Conservation (phyloP, 1,140 invertebrate genomes). For the Drosophila kohkoa region DNA sequence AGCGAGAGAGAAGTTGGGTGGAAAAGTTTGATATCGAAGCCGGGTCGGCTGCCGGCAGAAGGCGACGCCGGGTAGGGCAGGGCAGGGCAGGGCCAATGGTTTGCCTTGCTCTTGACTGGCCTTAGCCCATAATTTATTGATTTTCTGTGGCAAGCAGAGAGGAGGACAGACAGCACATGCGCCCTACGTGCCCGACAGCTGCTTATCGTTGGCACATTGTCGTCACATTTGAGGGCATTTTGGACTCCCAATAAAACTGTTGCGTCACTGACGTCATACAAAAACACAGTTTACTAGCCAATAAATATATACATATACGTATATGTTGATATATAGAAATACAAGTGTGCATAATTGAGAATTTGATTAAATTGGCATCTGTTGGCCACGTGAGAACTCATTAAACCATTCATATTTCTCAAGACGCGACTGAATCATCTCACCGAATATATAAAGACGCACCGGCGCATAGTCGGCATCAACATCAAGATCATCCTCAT, state of each 20-base stretch:
- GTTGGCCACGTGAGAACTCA: slow-evolving; percentile 13
- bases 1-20: slow-evolving; percentile 18
- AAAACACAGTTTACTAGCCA: background rate
- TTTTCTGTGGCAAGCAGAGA: slow-evolving; percentile 39
- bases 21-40: slow-evolving; percentile 27
- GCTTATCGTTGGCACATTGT: slow-evolving; percentile 69
- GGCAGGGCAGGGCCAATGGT: slow-evolving; percentile 52
- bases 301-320: background rate
- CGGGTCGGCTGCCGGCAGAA: background rate
- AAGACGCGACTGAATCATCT: slow-evolving; percentile 10
- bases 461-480: slow-evolving; percentile 47
- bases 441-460: slow-evolving; percentile 46
- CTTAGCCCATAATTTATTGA: slow-evolving; percentile 82
- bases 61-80: background rate
- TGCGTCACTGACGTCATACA: slow-evolving; percentile 50
- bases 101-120: slow-evolving; percentile 83
- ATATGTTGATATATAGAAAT: background rate
- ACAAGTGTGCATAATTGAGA: background rate
- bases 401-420: slow-evolving; percentile 46
- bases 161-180: slow-evolving; percentile 58
- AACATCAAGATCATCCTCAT: background rate
- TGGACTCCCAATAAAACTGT: slow-evolving; percentile 56
- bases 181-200: slow-evolving; percentile 49
- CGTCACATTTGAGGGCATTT: slow-evolving; percentile 35
- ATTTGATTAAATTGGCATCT: slow-evolving; percentile 10